A percentile compares a stretch with the other conserved stretches of the same genome.
phyloP scores from a whole-genome alignment of 2,113 vertebrate species.

The Rattus rattus region DNA sequence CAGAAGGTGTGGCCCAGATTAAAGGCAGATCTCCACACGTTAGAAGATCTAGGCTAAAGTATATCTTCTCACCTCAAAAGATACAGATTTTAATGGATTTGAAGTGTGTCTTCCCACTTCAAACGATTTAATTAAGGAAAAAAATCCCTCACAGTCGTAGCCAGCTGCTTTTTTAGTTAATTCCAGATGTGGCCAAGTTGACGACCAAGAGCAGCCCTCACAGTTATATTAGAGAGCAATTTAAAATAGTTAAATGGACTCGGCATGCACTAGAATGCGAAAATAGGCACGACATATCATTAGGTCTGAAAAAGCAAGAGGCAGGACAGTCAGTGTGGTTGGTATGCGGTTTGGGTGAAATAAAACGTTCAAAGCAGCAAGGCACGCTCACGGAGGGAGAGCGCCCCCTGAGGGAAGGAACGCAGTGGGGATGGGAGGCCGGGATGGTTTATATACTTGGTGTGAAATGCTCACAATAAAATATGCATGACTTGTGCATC shows the following conservation, averaged over 20 bases:
- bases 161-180: not conserved
- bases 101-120: not conserved
- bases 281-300: constrained; percentile 4
- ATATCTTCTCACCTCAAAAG: not conserved
- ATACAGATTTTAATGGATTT: not conserved
- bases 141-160: too few species aligned
- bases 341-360: not conserved
- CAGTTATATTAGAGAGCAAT: constrained; percentile 1
- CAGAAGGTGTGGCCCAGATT: too few species aligned
- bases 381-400: too few species aligned
- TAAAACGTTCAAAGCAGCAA: not conserved
- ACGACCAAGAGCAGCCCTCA: not conserved
- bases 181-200: not conserved
- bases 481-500: not conserved
- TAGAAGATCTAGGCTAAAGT: not conserved
- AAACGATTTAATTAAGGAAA: not conserved
- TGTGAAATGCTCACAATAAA: constrained; percentile 44
- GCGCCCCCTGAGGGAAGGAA: not conserved
- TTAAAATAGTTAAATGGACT: constrained; percentile 23
- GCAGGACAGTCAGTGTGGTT: not conserved
- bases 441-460: not conserved
- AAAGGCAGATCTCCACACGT: not conserved
- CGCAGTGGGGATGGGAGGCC: not conserved
- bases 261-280: not conserved
- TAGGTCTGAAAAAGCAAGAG: constrained; percentile 45